Percentiles rank a stretch among this genome's conserved stretches.
phyloP scores from a whole-genome alignment of 23 tunicate genomes.

The Ascidia mentula region DNA sequence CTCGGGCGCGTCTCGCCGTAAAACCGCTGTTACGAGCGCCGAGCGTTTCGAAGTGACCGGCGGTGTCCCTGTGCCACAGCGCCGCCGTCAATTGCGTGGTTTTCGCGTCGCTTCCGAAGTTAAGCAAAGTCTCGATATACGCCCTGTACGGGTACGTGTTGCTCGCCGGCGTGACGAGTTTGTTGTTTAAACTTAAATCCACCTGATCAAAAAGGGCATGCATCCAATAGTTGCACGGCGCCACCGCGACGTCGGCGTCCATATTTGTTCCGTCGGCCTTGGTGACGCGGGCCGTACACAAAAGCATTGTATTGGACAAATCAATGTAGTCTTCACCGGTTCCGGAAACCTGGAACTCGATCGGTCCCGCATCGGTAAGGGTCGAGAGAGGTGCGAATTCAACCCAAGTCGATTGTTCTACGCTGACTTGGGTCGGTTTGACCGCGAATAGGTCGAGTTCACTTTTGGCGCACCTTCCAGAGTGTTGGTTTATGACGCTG shows the following conservation, averaged over 20 bases:
- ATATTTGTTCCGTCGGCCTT: too few species aligned
- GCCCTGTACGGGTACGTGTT: too few species aligned
- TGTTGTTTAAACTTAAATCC: slow-evolving; percentile 13
- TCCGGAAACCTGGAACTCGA: neutral
- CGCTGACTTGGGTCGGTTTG: neutral
- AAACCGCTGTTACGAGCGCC: neutral
- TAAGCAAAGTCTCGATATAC: too few species aligned
- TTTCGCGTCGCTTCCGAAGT: too few species aligned
- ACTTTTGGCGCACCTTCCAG: too few species aligned
- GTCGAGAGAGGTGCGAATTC: neutral
- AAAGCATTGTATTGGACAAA: neutral
- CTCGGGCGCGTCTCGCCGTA: neutral
- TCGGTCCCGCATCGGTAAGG: neutral
- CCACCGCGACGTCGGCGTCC: neutral
- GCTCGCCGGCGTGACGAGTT: too few species aligned
- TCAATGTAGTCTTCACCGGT: neutral
- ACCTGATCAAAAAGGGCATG: neutral
- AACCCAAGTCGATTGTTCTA: too few species aligned
- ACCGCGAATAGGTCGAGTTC: neutral
- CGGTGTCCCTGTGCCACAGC: slow-evolving; percentile 9
- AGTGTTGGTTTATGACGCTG: too few species aligned
- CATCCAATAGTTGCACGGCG: neutral
- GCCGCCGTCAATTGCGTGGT: neutral
- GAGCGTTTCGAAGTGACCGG: neutral
- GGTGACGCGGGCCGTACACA: too few species aligned